phyloP scores from a whole-genome alignment of 1,140 invertebrate genomes.

The Nebria ingens region DNA sequence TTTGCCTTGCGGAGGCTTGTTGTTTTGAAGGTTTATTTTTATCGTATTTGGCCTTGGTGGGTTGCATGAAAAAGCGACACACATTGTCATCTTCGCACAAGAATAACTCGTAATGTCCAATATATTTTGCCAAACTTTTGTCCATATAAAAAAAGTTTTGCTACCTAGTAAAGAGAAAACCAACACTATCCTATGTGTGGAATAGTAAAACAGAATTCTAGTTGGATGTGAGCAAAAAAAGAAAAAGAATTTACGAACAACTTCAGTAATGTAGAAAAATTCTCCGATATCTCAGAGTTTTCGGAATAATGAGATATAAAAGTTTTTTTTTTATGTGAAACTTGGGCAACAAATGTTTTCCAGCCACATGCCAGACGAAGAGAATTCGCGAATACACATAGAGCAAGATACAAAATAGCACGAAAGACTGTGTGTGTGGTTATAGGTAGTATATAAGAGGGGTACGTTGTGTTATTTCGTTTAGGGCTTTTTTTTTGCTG shows the following conservation, averaged over 20 bases:
- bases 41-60: too few species aligned
- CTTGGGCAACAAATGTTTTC: constrained; percentile 1
- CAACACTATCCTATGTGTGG: neutral
- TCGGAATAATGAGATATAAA: constrained; percentile 9
- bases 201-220: constrained; percentile 6
- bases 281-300: constrained; percentile 7
- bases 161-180: constrained; percentile 6
- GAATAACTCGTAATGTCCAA: neutral
- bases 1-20: too few species aligned
- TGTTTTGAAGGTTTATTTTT: too few species aligned
- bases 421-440: neutral
- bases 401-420: neutral
- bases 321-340: constrained; percentile 5
- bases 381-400: neutral
- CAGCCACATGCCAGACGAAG: neutral
- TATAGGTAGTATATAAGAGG: neutral
- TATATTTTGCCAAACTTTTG: neutral
- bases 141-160: constrained; percentile 2
- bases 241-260: constrained; percentile 1
- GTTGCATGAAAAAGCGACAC: too few species aligned
- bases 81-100: neutral
- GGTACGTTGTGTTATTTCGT: neutral
- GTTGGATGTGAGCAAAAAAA: neutral
- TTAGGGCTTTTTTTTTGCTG: neutral
- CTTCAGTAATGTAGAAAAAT: constrained; percentile 8